A percentile compares a stretch with the other conserved stretches of the same genome.
Conservation (phyloP, 2,113 vertebrate genomes). For the Ameiurus melas region DNA sequence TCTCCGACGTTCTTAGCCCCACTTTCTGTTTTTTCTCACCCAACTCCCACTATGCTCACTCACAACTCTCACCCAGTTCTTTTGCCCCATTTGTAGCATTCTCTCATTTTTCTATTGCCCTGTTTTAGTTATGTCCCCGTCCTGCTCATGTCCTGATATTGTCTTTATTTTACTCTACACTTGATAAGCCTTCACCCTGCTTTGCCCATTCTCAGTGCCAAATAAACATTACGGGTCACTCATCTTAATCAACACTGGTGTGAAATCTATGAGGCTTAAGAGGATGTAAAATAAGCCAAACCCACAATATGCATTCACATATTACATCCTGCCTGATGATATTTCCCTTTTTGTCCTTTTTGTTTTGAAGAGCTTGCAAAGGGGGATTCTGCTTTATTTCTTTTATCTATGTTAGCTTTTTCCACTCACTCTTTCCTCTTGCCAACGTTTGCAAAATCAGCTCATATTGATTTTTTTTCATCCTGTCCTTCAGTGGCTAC, state of each 20-base stretch:
- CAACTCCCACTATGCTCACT: neutral
- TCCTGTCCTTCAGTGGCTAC: constrained; percentile 74
- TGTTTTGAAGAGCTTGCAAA: neutral
- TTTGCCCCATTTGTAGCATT: neutral
- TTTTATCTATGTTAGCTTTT: constrained; percentile 22
- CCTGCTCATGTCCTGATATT: neutral
- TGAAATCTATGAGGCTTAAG: neutral
- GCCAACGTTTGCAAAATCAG: constrained; percentile 68
- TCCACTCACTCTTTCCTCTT: constrained; percentile 60
- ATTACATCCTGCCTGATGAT: neutral
- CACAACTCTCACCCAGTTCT: neutral
- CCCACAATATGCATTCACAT: neutral
- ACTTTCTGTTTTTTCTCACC: neutral
- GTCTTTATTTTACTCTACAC: neutral
- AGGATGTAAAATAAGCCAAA: neutral
- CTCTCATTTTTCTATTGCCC: neutral
- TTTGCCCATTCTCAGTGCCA: neutral
- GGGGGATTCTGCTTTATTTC: neutral
- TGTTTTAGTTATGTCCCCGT: neutral
- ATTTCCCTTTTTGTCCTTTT: constrained; percentile 15
- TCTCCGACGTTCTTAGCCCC: constrained; percentile 60
- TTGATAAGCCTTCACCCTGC: neutral
- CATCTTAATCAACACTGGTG: neutral
- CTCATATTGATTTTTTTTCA: constrained; percentile 76
- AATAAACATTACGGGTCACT: neutral